Evolutionary conservation across 2,888 invertebrate genomes (phyloP), one percentile per base, ranked within the genome.

Genomic region (Philopedon plagiatum): DNA sequence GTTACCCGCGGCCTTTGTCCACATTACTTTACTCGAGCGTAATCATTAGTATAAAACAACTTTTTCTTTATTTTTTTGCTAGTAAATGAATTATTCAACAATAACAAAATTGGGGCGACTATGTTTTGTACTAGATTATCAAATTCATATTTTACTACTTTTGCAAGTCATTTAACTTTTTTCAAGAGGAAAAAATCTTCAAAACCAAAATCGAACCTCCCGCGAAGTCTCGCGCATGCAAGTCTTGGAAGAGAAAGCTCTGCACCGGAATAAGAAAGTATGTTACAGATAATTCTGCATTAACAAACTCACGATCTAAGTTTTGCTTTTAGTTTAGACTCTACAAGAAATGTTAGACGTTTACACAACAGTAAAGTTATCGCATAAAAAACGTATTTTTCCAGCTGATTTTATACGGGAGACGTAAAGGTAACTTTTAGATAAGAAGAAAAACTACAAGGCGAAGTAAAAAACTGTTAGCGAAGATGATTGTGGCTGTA

Each of bases 401-500:
- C 2, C 15, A 18, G 5, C 18, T 8, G 18, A 8, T 18, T 0
- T 18, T 44, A 5, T 44, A 18, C 19, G 18, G 18, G 7, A 13
- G 15, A 44, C 15, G 11, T 46, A 46, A n/a, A n/a, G n/a, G 39
- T 39, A 39, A 39, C 5, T 39, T 15, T 39, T n/a, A n/a, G n/a
- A n/a, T n/a, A n/a, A n/a, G n/a, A n/a, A n/a, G n/a, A n/a, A n/a
- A n/a, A n/a, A n/a, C n/a, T n/a, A n/a, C 32, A 2, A 32, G 11
- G 32, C 8, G 8, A 5, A 2, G 32, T n/a, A n/a, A n/a, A n/a
- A n/a, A n/a, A n/a, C 8, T 32, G 34, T n/a, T n/a, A 34, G 41
- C 8, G 18, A 44, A 44, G 9, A 84, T 84, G 83, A 80, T 84
- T 56, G 72, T 84, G 29, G 70, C 83, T 60, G 76, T 83, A 49